Base-by-base conservation (phyloP, 1,140 invertebrate species). In the Gonioctena quinquepunctata region DNA sequence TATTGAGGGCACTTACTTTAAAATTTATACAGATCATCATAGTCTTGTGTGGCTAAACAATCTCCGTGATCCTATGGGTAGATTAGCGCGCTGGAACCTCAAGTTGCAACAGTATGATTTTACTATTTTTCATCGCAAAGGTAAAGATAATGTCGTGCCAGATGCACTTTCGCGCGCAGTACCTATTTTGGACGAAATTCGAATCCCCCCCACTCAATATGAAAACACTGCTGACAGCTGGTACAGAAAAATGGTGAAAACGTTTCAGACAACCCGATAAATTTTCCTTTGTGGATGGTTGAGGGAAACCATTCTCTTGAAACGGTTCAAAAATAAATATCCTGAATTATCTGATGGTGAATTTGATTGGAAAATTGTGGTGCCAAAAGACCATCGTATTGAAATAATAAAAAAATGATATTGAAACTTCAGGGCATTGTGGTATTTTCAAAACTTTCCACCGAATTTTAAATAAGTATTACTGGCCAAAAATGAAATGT, bases 1-100 rank as follows among this genome's bases (percentile, higher is more conserved):
- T 75, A 66, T 88, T 6, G 79, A 83, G 61, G 81, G 80, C 3
- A 78, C 67, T n/a, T 65, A 81, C 5, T 86, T 89, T 67, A 81
- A 49, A 3, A 80, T 87, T 3, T 71, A 83, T 11, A 87, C 86
- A 0, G 86, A 69, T 25, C 57, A 61, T 27, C n/a, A n/a, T 50
- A 56, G 6, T 28, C 60, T 57, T 69, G 19, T 25, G 61, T 69
- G 68, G 68, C 28, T 69, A n/a, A 25, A 69, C 54, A 50, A 54
- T 33, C 11, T 69, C 3, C 52, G 63, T 18, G 62, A 69, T 66
- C 65, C 65, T 54, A 56, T 7, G 7, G 59, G 68, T 62, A 26
- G 73, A 56, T 52, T 64, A 49, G 48, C 60, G 18, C 8, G 67
- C 11, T 69, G 50, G 67, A 4, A n/a, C 6, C 16, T 69, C 1